phyloP scores from a whole-genome alignment of 2,888 invertebrate genomes.

The Leptarthrus brevirostris region DNA sequence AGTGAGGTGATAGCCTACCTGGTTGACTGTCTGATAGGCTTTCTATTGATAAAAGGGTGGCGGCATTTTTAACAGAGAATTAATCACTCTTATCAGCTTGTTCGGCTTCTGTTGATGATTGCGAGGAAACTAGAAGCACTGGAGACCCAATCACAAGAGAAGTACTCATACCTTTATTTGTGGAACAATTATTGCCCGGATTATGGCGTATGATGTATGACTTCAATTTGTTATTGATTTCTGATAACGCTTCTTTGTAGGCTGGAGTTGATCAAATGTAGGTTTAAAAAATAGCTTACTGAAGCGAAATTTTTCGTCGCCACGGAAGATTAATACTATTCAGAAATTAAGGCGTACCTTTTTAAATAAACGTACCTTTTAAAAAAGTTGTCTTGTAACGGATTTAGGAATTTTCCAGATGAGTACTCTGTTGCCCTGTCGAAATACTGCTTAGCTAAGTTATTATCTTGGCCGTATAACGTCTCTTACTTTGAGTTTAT shows the following conservation, averaged over 20 bases:
- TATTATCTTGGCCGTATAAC: too few species aligned
- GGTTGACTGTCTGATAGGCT: conserved; percentile 6
- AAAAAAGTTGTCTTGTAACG: too few species aligned
- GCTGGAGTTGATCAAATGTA: too few species aligned
- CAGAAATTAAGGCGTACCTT: too few species aligned
- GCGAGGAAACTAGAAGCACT: not conserved
- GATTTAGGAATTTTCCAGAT: too few species aligned
- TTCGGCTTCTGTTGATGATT: conserved; percentile 37
- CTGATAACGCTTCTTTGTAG: conserved; percentile 3
- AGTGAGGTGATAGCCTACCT: not conserved
- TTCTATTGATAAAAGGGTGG: conserved; percentile 13
- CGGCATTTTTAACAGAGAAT: conserved; percentile 5
- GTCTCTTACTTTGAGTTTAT: too few species aligned
- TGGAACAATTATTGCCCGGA: conserved; percentile 19
- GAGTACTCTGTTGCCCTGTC: too few species aligned
- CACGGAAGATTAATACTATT: too few species aligned
- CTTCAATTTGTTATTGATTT: conserved; percentile 15
- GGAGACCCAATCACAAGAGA: conserved; percentile 29
- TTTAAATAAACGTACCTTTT: too few species aligned
- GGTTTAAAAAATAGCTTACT: too few species aligned
- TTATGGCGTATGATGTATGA: conserved; percentile 32
- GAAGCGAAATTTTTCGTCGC: too few species aligned
- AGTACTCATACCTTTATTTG: conserved; percentile 16
- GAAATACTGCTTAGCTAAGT: too few species aligned
- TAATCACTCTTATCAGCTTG: conserved; percentile 30